Base-by-base conservation (phyloP, 2,888 invertebrate species). In the Agonopterix subpropinquella region DNA sequence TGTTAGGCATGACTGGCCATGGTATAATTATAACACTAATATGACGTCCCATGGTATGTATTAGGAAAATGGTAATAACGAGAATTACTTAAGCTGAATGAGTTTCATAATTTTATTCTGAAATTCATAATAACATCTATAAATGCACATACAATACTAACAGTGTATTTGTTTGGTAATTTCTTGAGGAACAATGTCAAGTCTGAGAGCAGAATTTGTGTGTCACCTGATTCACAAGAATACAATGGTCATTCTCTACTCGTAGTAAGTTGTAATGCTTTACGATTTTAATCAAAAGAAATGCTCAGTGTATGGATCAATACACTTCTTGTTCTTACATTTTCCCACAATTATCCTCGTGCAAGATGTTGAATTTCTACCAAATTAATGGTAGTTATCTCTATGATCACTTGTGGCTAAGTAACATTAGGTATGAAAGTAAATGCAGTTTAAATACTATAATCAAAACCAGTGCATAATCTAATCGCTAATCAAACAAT, bases 201-300 rank as follows among this genome's bases (percentile, higher is more conserved):
- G 60, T 68, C 62, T 70, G 71, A 66, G 70, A 74, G 62, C 50
- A 52, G 56, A 58, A 67, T 73, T 73, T 66, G 64, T 70, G 77
- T 74, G 77, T 74, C 76, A 77, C 78, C 78, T 69, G 59, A 70
- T 77, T 78, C 77, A 69, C 78, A 78, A 57, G 62, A 62, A 57
- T 7, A 77, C 74, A 77, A 77, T 70, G 62, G 52, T 52, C 50
- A 53, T 53, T 58, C 49, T 48, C 41, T 47, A 56, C 53, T 52
- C 56, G 50, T 55, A 61, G 57, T 64, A 58, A 54, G 47, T 45
- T 55, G 54, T 57, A 59, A 54, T 51, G 49, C 48, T 46, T 43
- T 43, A 47, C n/a, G 35, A 49, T 11, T 35, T 3, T 11, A 36
- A 47, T 37, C 28, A 15, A 47, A 13, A 18, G 28, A 45, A 43